Conservation (phyloP, 2,113 vertebrate species). For the Xiphorhynchus elegans region DNA sequence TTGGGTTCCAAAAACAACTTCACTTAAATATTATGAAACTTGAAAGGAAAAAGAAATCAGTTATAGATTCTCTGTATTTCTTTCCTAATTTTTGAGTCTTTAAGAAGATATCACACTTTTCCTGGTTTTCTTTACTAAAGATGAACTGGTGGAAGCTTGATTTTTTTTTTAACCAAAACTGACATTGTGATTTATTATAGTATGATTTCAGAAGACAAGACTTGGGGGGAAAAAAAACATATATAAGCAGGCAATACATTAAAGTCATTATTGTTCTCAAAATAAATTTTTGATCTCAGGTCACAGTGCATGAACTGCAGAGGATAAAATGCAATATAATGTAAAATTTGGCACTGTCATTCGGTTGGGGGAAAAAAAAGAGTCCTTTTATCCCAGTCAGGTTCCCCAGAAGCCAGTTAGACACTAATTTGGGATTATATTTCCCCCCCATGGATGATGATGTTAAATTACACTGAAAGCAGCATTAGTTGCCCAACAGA, state of each 20-base stretch:
- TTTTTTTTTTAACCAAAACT: background rate
- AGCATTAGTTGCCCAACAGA: background rate
- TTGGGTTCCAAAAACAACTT: background rate
- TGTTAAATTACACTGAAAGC: background rate
- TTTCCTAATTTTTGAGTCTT: background rate
- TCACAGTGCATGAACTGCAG: background rate
- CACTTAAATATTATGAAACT: background rate
- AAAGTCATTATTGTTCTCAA: background rate
- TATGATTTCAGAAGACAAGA: slow-evolving; percentile 19
- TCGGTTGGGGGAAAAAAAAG: background rate
- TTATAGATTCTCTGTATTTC: background rate
- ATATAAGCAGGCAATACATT: background rate
- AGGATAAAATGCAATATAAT: background rate
- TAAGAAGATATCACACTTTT: background rate
- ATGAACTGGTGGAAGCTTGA: background rate
- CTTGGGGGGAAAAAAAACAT: background rate
- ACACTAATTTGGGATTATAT: background rate
- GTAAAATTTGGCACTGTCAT: background rate
- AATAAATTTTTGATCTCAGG: background rate
- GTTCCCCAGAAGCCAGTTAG: background rate
- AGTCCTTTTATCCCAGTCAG: background rate
- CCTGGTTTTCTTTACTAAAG: background rate
- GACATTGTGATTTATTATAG: slow-evolving; percentile 1
- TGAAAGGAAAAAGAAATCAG: background rate
- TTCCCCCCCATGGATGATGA: background rate